Evolutionary conservation across 2,113 vertebrate genomes (phyloP).

Genomic region (Notothenia coriiceps): DNA sequence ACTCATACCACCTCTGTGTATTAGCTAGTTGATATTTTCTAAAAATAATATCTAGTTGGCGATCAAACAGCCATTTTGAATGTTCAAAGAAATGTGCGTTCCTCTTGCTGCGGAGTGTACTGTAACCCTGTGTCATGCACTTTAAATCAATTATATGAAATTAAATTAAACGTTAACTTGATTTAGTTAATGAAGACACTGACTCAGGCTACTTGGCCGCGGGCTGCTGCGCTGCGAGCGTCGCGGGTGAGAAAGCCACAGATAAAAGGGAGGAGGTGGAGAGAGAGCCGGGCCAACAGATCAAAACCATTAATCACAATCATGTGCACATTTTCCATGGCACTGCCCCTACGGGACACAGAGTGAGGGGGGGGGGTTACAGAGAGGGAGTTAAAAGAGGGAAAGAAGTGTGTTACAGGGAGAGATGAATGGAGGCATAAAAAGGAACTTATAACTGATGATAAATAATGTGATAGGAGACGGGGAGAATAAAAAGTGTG

Average conservation of each 20-base stretch:
- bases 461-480: slow-evolving; percentile 55
- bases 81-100: background rate
- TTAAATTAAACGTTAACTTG: slow-evolving; percentile 59
- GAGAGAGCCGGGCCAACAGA: slow-evolving; percentile 47
- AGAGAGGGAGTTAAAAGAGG: slow-evolving; percentile 17
- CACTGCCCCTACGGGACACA: slow-evolving; percentile 30
- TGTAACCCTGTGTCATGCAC: slow-evolving; percentile 43
- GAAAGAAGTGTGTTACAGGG: slow-evolving; percentile 15
- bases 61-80: background rate
- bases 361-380: slow-evolving; percentile 1
- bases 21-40: slow-evolving; percentile 2
- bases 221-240: slow-evolving; percentile 6
- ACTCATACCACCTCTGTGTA: background rate
- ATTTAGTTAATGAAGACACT: slow-evolving; percentile 64
- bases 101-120: background rate
- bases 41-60: slow-evolving; percentile 26
- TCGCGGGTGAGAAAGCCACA: slow-evolving; percentile 26
- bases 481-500: slow-evolving; percentile 19
- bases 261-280: slow-evolving; percentile 15
- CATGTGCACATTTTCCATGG: slow-evolving; percentile 57
- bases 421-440: slow-evolving; percentile 56
- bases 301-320: slow-evolving; percentile 78
- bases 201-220: slow-evolving; percentile 40
- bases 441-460: slow-evolving; percentile 30
- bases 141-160: slow-evolving; percentile 56